Evolutionary conservation across 2,888 invertebrate genomes (phyloP).

Genomic region (Penaeus monodon): DNA sequence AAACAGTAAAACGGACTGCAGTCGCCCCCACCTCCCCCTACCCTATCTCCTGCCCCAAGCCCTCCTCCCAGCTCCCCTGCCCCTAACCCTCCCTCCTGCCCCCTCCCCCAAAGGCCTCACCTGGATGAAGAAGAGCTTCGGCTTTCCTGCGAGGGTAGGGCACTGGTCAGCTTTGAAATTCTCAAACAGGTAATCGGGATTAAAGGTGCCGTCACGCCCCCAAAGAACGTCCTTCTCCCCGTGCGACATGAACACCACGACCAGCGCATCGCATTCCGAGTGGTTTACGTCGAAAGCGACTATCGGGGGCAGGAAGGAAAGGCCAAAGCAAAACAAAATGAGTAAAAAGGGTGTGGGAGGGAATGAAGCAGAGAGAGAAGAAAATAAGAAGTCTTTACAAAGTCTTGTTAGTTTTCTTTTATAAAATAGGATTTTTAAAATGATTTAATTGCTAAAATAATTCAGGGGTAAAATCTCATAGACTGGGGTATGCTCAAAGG

Average conservation of each 20-base stretch:
- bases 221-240: constrained; percentile 90
- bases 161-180: constrained; percentile 75
- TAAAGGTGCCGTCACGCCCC: constrained; percentile 87
- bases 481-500: no score
- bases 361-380: no score
- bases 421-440: no score
- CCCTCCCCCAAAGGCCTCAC: constrained; percentile 66
- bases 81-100: no score
- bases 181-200: constrained; percentile 80
- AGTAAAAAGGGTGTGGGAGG: not conserved
- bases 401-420: no score
- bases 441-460: no score
- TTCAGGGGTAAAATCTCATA: no score
- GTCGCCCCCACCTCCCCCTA: no score
- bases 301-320: constrained; percentile 67
- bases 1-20: no score
- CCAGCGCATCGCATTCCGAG: constrained; percentile 84
- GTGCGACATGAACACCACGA: constrained; percentile 87
- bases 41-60: no score
- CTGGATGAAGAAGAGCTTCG: constrained; percentile 73
- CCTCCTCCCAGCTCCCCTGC: no score
- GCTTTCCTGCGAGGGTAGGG: constrained; percentile 72
- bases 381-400: no score
- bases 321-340: not conserved
- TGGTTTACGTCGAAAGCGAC: constrained; percentile 82